These are phyloP conservation scores for Vespertilio murinus DNA, from an alignment of 2,797 vertebrate genomes.

Conservation along the genomic window DNA sequence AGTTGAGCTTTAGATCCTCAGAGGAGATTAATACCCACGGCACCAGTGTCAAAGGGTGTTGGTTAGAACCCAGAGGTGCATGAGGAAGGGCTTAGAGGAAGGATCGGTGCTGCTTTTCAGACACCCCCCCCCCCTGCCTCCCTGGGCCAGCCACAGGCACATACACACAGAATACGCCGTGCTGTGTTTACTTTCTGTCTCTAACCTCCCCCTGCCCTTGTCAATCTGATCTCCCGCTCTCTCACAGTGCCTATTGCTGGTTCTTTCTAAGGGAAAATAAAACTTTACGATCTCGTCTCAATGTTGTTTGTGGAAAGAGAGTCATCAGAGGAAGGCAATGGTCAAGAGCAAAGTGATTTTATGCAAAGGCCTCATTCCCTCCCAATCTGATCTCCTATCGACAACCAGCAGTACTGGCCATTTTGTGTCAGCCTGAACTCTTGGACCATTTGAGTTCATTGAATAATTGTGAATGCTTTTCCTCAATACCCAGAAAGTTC, in stretches of 20 bases:
- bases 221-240: neutral
- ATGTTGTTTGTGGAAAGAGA: neutral
- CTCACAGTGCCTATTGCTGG: neutral
- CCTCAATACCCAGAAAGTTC: neutral
- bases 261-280: conserved; percentile 23
- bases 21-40: neutral
- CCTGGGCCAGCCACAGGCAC: neutral
- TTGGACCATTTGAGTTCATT: neutral
- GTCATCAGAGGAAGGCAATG: neutral
- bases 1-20: neutral
- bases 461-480: neutral
- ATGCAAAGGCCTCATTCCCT: neutral
- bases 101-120: neutral
- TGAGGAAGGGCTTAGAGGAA: neutral
- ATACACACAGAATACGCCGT: neutral
- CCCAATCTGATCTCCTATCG: neutral
- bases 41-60: neutral
- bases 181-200: neutral
- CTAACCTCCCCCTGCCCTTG: neutral
- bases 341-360: neutral
- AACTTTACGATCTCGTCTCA: neutral
- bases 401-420: neutral
- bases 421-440: neutral
- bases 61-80: neutral
- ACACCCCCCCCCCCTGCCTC: rapidly evolving